Percentiles rank a stretch among this genome's conserved stretches.
Evolutionary conservation across 2,888 invertebrate genomes (phyloP).

Genomic region (Mactromeris polynyma): DNA sequence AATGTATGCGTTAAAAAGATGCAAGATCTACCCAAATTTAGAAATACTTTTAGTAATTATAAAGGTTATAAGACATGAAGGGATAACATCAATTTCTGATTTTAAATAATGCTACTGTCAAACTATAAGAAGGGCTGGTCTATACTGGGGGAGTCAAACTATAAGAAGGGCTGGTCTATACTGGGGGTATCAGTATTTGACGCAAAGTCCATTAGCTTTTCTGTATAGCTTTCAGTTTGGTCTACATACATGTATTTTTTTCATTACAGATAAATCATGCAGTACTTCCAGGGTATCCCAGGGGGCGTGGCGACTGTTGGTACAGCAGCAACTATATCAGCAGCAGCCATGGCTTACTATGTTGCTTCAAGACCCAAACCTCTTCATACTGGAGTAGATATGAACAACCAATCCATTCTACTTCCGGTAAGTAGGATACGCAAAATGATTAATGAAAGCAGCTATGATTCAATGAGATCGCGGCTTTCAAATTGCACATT

Average conservation of each 20-base stretch:
- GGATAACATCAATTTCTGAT: no score
- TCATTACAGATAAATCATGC: constrained; percentile 6
- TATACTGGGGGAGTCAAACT: background rate
- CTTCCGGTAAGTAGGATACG: constrained; percentile 68
- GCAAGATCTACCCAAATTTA: no score
- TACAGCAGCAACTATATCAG: constrained; percentile 65
- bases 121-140: background rate
- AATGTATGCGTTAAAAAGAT: no score
- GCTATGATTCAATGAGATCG: no score
- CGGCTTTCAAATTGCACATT: no score
- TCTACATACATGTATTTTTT: background rate
- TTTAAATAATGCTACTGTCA: background rate
- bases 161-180: background rate
- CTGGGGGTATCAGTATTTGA: background rate
- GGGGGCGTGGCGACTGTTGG: constrained; percentile 66
- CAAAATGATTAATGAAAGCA: background rate
- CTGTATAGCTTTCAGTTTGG: background rate
- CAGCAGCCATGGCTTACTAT: constrained; percentile 72
- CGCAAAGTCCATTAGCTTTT: background rate
- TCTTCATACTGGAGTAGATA: constrained; percentile 67
- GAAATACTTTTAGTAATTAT: no score
- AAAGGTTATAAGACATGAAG: no score
- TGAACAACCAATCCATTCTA: constrained; percentile 75
- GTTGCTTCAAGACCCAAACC: constrained; percentile 67
- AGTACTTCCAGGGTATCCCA: constrained; percentile 26